phyloP scores from a whole-genome alignment of 2,888 invertebrate genomes.

The Lysandra bellargus region DNA sequence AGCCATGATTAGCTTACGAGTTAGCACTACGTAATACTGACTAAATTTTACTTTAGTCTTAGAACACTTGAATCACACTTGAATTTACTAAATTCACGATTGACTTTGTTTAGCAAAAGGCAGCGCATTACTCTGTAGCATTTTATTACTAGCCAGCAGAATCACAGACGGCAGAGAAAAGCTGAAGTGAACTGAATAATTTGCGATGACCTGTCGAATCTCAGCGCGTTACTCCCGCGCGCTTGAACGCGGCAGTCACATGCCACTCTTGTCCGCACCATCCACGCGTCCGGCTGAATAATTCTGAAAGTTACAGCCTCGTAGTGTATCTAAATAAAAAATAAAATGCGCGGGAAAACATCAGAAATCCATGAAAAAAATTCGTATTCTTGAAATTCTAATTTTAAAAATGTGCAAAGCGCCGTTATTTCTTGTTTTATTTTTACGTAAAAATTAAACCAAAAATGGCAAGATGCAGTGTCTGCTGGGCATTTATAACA shows the following conservation, averaged over 20 bases:
- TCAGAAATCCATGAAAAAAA: slow-evolving; percentile 33
- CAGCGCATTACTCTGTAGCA: no score
- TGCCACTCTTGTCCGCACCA: slow-evolving; percentile 46
- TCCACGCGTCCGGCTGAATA: slow-evolving; percentile 36
- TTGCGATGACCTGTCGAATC: slow-evolving; percentile 51
- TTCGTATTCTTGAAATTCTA: slow-evolving; percentile 35
- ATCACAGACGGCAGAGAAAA: background rate
- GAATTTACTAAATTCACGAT: no score
- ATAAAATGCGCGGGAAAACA: slow-evolving; percentile 41
- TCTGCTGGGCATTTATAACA: slow-evolving; percentile 53
- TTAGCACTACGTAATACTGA: no score
- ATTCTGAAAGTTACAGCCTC: background rate
- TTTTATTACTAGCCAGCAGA: background rate
- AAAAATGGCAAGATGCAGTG: slow-evolving; percentile 49
- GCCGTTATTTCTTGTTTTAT: slow-evolving; percentile 1
- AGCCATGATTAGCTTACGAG: no score
- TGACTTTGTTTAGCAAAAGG: no score
- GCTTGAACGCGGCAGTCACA: slow-evolving; percentile 52
- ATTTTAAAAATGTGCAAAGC: slow-evolving; percentile 18
- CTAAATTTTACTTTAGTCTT: no score
- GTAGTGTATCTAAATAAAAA: slow-evolving; percentile 34
- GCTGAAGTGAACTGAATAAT: slow-evolving; percentile 37
- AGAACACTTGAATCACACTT: no score
- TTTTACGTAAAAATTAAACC: background rate
- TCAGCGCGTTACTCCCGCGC: slow-evolving; percentile 46